Percentiles rank a stretch among this genome's conserved stretches.
These are phyloP conservation scores for Omphaloscelis lunosa DNA, from an alignment of 2,888 invertebrate species.

Conservation along the genomic window DNA sequence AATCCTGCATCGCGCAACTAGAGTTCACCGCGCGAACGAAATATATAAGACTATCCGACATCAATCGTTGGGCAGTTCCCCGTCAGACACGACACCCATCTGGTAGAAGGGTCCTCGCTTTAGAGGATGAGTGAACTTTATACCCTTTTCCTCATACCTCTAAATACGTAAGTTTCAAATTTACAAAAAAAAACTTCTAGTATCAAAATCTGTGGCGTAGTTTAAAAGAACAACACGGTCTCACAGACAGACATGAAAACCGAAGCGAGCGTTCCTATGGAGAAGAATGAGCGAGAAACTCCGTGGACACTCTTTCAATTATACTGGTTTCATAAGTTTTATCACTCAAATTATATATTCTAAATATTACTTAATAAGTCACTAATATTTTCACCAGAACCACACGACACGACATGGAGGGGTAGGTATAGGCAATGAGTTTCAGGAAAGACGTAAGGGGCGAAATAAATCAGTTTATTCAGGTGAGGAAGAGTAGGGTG, in stretches of 20 bases:
- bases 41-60: too few relatives aligned
- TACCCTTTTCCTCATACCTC: too few relatives aligned
- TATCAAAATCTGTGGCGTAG: not conserved
- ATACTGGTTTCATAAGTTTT: not conserved
- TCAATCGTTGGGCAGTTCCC: too few relatives aligned
- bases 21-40: too few relatives aligned
- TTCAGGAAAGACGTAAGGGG: constrained; percentile 21
- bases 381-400: not conserved
- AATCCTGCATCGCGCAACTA: too few relatives aligned
- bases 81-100: too few relatives aligned
- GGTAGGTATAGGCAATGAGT: constrained; percentile 14
- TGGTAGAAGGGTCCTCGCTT: too few relatives aligned
- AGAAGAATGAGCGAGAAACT: not conserved
- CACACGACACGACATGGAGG: not conserved
- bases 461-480: constrained; percentile 47
- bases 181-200: too few relatives aligned
- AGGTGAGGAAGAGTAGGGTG: constrained; percentile 19
- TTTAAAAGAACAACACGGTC: not conserved
- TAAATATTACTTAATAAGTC: not conserved
- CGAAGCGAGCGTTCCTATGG: not conserved
- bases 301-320: not conserved
- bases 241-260: not conserved
- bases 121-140: too few relatives aligned
- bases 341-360: not conserved
- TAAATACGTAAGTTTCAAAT: too few relatives aligned